Base-by-base conservation (phyloP, 2,888 invertebrate species). In the Cantharis nigra region DNA sequence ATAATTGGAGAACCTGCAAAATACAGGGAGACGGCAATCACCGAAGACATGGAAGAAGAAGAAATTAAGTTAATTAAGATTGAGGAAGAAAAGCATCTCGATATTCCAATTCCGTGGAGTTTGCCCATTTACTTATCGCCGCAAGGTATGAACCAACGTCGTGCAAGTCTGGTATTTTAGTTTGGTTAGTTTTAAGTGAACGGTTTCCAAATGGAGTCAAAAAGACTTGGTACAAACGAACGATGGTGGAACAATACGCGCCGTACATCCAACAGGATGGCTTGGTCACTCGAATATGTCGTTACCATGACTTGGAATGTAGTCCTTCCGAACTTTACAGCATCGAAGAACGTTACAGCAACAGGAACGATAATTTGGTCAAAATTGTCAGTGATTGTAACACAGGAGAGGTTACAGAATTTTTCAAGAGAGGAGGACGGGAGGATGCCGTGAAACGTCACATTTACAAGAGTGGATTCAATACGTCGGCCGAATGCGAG, bases 81-180 rank as follows among this genome's bases (percentile, higher is more conserved):
- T 16, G 89, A 88, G 33, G 82, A 86, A 83, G 94, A 94, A 83
- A 95, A 95, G 84, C 95, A 95, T 86, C 88, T 96, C 65, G 95
- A 95, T 82, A 92, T 94, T 90, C 94, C 95, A 0, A 85, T 89
- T 7, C 93, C 94, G 7, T 96, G 96, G 93, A 94, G 95, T 0
- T 90, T 91, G 80, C 91, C 91, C 72, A 90, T 96, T 49, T 90
- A 91, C 63, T 91, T 96, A 71, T 87, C 90, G 73, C 90, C 90
- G 84, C 88, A 90, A 76, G 91, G 92, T 92, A 83, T 78, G 9
- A 70, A 18, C 7, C 18, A 13, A n/a, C 9, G 18, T 33, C 16
- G 18, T 5, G 16, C 1, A 14, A 7, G 11, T 69, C 13, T 33
- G n/a, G 26, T 69, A 26, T 28, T 65, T 64, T 11, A 64, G n/a